Evolutionary conservation across 2,797 vertebrate species (phyloP).

Genomic region (Micrastur ruficollis): DNA sequence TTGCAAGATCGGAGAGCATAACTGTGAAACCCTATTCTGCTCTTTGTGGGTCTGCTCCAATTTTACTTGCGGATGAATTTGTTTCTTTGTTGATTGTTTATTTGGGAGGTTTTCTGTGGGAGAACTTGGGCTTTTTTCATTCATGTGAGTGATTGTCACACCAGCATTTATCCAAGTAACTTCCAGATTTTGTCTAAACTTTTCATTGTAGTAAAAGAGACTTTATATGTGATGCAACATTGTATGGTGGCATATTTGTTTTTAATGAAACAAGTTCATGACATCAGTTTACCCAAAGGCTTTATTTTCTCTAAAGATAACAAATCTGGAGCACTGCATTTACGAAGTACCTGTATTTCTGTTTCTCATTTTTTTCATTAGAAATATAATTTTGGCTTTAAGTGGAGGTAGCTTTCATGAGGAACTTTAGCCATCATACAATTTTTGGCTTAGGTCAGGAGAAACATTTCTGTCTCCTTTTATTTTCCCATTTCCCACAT

Average conservation of each 20-base stretch:
- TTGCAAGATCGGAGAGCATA: background rate
- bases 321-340: background rate
- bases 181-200: background rate
- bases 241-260: background rate
- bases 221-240: background rate
- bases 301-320: background rate
- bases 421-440: background rate
- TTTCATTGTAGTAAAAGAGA: background rate
- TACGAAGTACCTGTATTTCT: background rate
- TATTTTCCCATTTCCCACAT: background rate
- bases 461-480: background rate
- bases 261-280: background rate
- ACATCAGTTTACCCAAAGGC: background rate
- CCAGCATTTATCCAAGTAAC: background rate
- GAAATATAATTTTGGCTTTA: background rate
- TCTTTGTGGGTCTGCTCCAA: background rate
- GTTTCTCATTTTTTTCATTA: background rate
- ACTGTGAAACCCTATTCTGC: background rate
- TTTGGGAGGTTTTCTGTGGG: background rate
- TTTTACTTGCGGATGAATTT: background rate
- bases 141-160: background rate
- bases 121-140: background rate
- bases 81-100: background rate
- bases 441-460: background rate
- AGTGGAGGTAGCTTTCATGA: background rate